Evolutionary conservation across 1,140 invertebrate genomes (phyloP).

Genomic region (Tetramorium alpestre): DNA sequence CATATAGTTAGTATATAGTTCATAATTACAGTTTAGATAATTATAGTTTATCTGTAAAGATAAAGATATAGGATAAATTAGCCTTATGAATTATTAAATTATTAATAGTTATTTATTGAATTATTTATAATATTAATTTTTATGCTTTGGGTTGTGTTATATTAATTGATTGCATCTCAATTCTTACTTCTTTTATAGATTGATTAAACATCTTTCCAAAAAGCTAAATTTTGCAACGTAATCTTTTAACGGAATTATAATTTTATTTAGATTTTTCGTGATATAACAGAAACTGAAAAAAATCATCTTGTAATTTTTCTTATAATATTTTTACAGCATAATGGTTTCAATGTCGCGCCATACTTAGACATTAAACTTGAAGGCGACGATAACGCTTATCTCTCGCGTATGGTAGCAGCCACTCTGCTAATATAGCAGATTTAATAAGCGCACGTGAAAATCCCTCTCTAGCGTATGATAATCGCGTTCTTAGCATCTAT

Average conservation of each 20-base stretch:
- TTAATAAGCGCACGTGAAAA: constrained; percentile 70
- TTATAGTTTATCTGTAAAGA: not conserved
- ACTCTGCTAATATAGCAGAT: constrained; percentile 2
- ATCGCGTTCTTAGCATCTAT: constrained; percentile 73
- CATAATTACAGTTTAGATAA: not conserved
- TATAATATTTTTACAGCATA: not conserved
- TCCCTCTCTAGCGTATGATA: constrained; percentile 48
- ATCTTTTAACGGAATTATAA: not conserved
- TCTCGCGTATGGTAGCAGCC: constrained; percentile 52
- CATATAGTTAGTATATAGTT: no score
- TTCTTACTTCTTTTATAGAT: not conserved
- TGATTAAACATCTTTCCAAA: not conserved
- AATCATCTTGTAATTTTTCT: not conserved
- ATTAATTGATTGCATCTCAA: not conserved
- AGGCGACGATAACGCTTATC: constrained; percentile 42
- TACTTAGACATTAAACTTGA: constrained; percentile 21
- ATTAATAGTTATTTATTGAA: constrained; percentile 2
- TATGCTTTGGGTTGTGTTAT: not conserved
- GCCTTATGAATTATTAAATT: not conserved
- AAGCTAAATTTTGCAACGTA: not conserved
- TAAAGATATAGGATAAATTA: not conserved
- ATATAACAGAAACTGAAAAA: not conserved
- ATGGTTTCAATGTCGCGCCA: not conserved
- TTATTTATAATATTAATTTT: constrained; percentile 10
- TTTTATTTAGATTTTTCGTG: not conserved